A percentile compares a stretch with the other conserved stretches of the same genome.
Conservation (phyloP, 2,888 invertebrate species). For the Tolmerus cingulatus region DNA sequence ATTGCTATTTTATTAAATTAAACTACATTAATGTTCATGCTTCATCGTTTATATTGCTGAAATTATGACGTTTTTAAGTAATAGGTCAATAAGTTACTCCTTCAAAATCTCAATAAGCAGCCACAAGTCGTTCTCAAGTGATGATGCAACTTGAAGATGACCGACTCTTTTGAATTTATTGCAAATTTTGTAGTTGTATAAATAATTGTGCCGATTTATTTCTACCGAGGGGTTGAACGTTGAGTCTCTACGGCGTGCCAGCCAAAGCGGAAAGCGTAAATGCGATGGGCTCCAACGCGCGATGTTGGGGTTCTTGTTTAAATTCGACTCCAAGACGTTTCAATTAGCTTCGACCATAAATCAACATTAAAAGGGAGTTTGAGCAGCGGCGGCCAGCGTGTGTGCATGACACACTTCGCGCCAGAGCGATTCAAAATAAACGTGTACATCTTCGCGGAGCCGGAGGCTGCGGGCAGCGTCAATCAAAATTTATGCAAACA, state of each 20-base stretch:
- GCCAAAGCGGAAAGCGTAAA: neutral
- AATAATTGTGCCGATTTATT: neutral
- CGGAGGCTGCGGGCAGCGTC: neutral
- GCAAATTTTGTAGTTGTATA: neutral
- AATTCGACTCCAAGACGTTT: neutral
- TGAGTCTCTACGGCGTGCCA: neutral
- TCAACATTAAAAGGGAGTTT: slow-evolving; percentile 16
- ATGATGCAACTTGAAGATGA: neutral
- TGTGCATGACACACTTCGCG: neutral
- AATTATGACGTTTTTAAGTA: neutral
- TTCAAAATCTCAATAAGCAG: neutral
- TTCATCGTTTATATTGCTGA: neutral
- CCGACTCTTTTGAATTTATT: neutral
- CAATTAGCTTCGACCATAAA: slow-evolving; percentile 14
- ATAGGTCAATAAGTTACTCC: neutral
- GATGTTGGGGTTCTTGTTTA: neutral
- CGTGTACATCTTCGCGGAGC: neutral
- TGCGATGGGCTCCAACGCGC: neutral
- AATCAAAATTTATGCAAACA: neutral
- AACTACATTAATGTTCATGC: too few species aligned
- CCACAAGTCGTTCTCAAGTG: neutral
- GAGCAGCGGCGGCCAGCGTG: neutral
- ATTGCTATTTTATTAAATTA: too few species aligned
- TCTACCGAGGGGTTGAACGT: neutral
- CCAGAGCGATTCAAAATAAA: neutral